These are phyloP conservation scores for Tetragonisca angustula DNA, from an alignment of 2,888 invertebrate genomes.

Conservation along the genomic window DNA sequence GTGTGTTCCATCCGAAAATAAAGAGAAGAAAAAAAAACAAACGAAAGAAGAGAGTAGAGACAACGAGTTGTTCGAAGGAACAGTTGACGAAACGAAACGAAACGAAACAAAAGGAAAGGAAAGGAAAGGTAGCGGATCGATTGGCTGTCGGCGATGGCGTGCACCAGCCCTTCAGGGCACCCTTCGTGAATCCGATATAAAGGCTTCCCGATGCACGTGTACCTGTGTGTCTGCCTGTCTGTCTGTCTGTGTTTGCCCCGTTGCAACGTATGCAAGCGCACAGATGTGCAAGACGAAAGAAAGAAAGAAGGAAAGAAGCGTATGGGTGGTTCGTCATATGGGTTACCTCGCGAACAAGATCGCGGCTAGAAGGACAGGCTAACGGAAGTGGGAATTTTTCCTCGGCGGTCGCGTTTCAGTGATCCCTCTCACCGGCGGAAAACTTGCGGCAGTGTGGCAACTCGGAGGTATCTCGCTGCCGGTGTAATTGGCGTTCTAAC, in stretches of 20 bases:
- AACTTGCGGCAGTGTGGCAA: slow-evolving; percentile 1
- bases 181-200: slow-evolving; percentile 50
- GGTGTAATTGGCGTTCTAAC: slow-evolving; percentile 44
- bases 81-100: background rate
- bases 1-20: too few species aligned
- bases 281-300: background rate
- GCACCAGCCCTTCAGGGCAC: slow-evolving; percentile 39
- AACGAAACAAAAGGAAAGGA: slow-evolving; percentile 44
- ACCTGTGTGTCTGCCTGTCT: background rate
- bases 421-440: slow-evolving; percentile 46
- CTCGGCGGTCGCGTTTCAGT: slow-evolving; percentile 58
- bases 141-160: slow-evolving; percentile 48
- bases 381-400: slow-evolving; percentile 54
- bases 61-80: too few species aligned
- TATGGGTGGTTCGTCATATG: slow-evolving; percentile 60
- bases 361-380: slow-evolving; percentile 57
- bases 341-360: slow-evolving; percentile 60
- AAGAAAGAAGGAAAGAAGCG: too few species aligned
- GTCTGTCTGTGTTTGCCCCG: too few species aligned
- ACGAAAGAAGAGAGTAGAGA: too few species aligned
- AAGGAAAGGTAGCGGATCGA: slow-evolving; percentile 58
- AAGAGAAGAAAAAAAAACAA: too few species aligned
- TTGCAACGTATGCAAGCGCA: slow-evolving; percentile 37
- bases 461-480: slow-evolving; percentile 28
- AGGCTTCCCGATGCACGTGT: slow-evolving; percentile 25